Percentiles rank a stretch among this genome's conserved stretches.
These are phyloP conservation scores for Holothuria glaberrima DNA, from an alignment of 35 echinoderm and acorn worm genomes.

Conservation along the genomic window DNA sequence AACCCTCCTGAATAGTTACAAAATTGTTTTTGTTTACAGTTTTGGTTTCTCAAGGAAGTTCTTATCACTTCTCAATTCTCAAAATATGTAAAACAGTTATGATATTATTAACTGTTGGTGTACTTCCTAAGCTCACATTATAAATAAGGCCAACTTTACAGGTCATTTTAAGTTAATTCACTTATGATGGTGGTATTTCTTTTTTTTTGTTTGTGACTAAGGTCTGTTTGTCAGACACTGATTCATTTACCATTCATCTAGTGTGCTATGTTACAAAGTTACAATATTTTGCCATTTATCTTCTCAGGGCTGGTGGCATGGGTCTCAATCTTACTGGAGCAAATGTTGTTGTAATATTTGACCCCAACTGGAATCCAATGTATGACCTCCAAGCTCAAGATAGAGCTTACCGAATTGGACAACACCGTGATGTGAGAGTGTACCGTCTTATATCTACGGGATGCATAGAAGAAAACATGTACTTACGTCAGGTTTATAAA, in stretches of 20 bases:
- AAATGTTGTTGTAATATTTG: conserved; percentile 93
- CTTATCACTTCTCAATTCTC: neutral
- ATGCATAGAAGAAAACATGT: conserved; percentile 98
- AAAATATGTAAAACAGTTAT: neutral
- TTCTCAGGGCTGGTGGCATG: conserved; percentile 82
- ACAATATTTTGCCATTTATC: conserved; percentile 1
- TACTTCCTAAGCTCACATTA: neutral
- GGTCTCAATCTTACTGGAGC: conserved; percentile 96
- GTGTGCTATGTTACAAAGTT: too few species aligned
- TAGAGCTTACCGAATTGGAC: conserved; percentile 93
- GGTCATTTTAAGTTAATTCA: neutral
- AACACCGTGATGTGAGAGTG: conserved; percentile 93
- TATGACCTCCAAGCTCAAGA: conserved; percentile 95
- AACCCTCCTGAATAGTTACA: too few species aligned
- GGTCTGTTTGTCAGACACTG: too few species aligned
- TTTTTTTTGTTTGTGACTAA: too few species aligned
- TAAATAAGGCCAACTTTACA: neutral
- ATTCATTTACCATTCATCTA: too few species aligned
- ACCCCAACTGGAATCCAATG: conserved; percentile 96
- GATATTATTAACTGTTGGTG: neutral
- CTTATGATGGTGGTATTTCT: neutral
- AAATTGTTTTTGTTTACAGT: too few species aligned
- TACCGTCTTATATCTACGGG: conserved; percentile 87
- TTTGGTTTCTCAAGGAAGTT: too few species aligned
- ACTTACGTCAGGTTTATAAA: conserved; percentile 91